Evolutionary conservation across 1,140 invertebrate species (phyloP), one percentile per base, ranked within the genome.

Genomic region (Micrasema longulum): DNA sequence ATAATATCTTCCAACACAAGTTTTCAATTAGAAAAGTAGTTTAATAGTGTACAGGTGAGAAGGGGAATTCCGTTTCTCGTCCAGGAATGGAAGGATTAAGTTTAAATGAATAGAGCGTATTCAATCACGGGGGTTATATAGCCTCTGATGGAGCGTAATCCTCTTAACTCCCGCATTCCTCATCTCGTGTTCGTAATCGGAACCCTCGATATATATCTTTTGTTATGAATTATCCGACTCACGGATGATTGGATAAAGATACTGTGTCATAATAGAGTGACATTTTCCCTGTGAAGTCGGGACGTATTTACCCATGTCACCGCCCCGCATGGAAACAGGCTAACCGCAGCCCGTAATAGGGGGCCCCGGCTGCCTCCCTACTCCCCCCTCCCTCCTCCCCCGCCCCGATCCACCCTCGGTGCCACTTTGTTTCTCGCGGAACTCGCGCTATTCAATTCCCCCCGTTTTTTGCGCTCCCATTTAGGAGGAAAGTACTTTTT

Each of bases 401-500:
- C 1, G 3, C 35, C 38, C 36, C n/a, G 1, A 36, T 14, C 1
- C 23, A 12, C 20, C 50, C 50, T 12, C n/a, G 11, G 65, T 70
- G 69, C 72, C 68, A 67, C 69, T 74, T 74, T 74, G 73, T 71
- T 74, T 74, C 69, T 66, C 45, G 23, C 63, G 69, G 65, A 74
- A 62, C 57, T 67, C 72, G 22, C 52, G 69, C 73, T 55, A 71
- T 74, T 71, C 67, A 74, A 74, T 74, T 74, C 69, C 52, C 68
- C 47, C 23, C 16, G 31, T 52, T 47, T 66, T 52, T 66, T 66
- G 20, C 48, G 31, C 48, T 66, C 31, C 31, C 47, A 36, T 66
- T 66, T 50, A 36, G 18, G 52, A 50, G 47, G 43, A 52, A 66
- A 52, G 64, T 47, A 47, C 64, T 38, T 53, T 53, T 66, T 22